A percentile compares a stretch with the other conserved stretches of the same genome.
Conservation (phyloP, 2,888 invertebrate species). For the Tachina grossa region DNA sequence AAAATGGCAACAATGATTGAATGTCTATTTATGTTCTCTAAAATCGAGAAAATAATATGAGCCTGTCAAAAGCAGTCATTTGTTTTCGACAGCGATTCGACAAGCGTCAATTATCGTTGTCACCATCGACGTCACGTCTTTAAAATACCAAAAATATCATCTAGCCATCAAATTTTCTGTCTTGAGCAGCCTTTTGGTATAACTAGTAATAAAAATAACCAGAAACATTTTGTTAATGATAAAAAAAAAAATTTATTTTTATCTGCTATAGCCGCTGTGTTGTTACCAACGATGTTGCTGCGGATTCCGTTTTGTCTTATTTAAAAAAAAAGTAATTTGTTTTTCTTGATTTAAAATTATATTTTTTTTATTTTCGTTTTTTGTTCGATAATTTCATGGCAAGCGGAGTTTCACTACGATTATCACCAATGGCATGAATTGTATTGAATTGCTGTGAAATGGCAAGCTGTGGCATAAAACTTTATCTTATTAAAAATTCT, state of each 20-base stretch:
- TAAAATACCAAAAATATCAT: no score
- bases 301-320: conserved; percentile 31
- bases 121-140: no score
- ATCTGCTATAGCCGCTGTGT: neutral
- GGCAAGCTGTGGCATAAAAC: neutral
- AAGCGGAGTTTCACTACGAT: conserved; percentile 46
- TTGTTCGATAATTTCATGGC: conserved; percentile 44
- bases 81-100: no score
- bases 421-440: conserved; percentile 30
- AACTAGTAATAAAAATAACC: conserved; percentile 34
- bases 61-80: no score
- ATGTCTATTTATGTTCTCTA: no score
- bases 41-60: no score
- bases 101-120: no score
- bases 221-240: conserved; percentile 28
- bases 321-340: conserved; percentile 44
- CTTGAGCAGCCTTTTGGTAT: neutral
- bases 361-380: neutral
- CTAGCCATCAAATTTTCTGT: neutral
- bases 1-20: no score
- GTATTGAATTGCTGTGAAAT: conserved; percentile 40
- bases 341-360: conserved; percentile 52
- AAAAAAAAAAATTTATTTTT: neutral
- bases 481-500: conserved; percentile 59
- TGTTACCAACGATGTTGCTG: conserved; percentile 13